These are phyloP conservation scores for Mesorhabditis belari DNA, from an alignment of 2,888 invertebrate species.

Conservation along the genomic window DNA sequence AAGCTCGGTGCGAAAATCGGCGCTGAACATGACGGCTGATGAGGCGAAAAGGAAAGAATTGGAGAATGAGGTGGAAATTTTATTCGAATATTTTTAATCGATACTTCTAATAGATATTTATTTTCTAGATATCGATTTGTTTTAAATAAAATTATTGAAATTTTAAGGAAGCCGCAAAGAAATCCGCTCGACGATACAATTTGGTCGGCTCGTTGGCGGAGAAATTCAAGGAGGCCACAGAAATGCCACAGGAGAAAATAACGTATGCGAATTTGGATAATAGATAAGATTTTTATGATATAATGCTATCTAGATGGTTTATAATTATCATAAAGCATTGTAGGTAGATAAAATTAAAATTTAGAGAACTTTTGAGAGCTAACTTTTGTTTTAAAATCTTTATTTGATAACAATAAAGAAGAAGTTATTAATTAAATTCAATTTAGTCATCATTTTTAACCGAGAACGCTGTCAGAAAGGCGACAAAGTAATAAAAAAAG, in stretches of 20 bases:
- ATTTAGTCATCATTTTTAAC: too few relatives aligned
- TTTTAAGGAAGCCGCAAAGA: constrained; percentile 27
- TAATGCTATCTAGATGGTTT: too few relatives aligned
- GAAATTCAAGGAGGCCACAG: constrained; percentile 18
- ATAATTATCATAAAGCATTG: too few relatives aligned
- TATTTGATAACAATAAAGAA: too few relatives aligned
- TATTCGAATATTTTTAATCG: not conserved
- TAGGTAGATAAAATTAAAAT: too few relatives aligned
- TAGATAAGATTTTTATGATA: too few relatives aligned
- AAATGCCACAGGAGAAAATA: not conserved
- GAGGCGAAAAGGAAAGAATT: constrained; percentile 42
- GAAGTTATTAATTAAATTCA: too few relatives aligned
- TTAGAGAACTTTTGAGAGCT: too few relatives aligned
- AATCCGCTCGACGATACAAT: constrained; percentile 37
- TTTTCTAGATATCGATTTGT: not conserved
- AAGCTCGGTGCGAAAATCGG: constrained; percentile 39
- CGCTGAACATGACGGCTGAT: constrained; percentile 45
- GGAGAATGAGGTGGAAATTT: constrained; percentile 19
- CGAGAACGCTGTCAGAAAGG: too few relatives aligned
- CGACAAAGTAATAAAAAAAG: too few relatives aligned
- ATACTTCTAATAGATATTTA: not conserved
- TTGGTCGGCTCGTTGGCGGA: constrained; percentile 34
- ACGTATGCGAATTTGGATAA: not conserved
- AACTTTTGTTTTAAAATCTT: too few relatives aligned
- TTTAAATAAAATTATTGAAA: not conserved